A percentile compares a stretch with the other conserved stretches of the same genome.
These are phyloP conservation scores for Pinna nobilis DNA, from an alignment of 1,140 invertebrate species.

Conservation along the genomic window DNA sequence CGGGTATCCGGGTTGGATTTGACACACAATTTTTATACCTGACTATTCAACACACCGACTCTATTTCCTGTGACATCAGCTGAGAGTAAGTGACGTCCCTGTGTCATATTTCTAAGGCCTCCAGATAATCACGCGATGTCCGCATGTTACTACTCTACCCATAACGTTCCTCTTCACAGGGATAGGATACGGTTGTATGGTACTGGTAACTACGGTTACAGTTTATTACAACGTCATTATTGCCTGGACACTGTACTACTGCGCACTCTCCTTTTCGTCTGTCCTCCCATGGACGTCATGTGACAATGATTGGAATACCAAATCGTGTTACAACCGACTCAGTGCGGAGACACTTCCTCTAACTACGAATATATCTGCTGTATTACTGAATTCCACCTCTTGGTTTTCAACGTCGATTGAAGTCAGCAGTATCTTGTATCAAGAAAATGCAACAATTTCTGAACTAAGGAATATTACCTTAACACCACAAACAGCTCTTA, in stretches of 20 bases:
- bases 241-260: slow-evolving; percentile 94
- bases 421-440: neutral
- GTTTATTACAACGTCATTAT: slow-evolving; percentile 98
- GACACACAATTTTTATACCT: too few relatives aligned
- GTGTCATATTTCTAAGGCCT: too few relatives aligned
- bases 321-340: slow-evolving; percentile 42
- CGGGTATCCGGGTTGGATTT: too few relatives aligned
- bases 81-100: too few relatives aligned
- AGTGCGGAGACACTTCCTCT: neutral
- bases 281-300: slow-evolving; percentile 56
- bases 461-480: too few relatives aligned
- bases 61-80: too few relatives aligned
- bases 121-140: too few relatives aligned
- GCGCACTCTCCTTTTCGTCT: slow-evolving; percentile 87
- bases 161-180: too few relatives aligned
- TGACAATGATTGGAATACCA: slow-evolving; percentile 58
- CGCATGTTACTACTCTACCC: too few relatives aligned
- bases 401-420: neutral
- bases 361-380: neutral
- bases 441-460: too few relatives aligned
- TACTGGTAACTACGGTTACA: slow-evolving; percentile 96
- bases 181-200: slow-evolving; percentile 70
- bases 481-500: neutral
- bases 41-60: too few relatives aligned
- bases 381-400: too few relatives aligned